These are phyloP conservation scores for Vidua macroura DNA, from an alignment of 2,113 vertebrate genomes.

Conservation along the genomic window DNA sequence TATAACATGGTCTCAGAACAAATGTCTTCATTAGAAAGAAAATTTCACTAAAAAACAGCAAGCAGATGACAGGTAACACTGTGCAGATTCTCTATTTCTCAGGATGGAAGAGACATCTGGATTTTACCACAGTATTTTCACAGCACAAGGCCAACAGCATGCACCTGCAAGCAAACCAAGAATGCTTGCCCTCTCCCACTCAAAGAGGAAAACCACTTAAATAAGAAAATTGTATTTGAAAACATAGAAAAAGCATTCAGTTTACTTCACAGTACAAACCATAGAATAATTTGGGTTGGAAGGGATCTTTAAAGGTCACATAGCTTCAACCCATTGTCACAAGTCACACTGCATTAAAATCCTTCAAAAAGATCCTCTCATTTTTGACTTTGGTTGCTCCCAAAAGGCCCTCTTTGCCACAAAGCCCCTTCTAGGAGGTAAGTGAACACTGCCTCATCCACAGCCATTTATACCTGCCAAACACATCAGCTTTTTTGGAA, in stretches of 20 bases:
- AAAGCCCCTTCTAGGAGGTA: not conserved
- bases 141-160: not conserved
- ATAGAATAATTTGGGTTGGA: not conserved
- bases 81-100: not conserved
- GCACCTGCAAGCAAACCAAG: not conserved
- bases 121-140: not conserved
- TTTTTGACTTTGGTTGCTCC: not conserved
- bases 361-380: not conserved
- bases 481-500: not conserved
- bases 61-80: not conserved
- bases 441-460: not conserved
- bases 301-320: not conserved
- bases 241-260: not conserved
- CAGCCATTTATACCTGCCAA: slow-evolving; percentile 1
- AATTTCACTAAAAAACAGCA: not conserved
- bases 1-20: not conserved
- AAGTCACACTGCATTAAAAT: not conserved
- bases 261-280: not conserved
- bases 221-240: not conserved
- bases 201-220: not conserved
- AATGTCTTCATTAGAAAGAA: not conserved
- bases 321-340: not conserved
- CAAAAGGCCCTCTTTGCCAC: not conserved
- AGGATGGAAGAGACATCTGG: not conserved
- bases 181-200: not conserved